Evolutionary conservation across 1,140 invertebrate species (phyloP).

Genomic region (Tenebrio molitor): DNA sequence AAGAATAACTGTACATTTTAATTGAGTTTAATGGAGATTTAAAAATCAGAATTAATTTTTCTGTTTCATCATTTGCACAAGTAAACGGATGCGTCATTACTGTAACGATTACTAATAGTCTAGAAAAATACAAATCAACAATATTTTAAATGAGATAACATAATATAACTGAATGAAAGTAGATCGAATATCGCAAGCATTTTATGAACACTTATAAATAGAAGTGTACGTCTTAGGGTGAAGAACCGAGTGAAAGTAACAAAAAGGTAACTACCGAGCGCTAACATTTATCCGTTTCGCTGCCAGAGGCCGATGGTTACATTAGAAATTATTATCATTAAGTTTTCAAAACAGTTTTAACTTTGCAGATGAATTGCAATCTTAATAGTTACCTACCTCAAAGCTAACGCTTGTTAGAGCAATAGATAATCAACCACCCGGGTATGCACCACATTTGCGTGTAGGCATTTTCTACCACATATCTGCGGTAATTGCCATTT

Average conservation of each 20-base stretch:
- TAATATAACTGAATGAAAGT: no score
- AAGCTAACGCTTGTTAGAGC: conserved; percentile 25
- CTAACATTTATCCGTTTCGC: conserved; percentile 13
- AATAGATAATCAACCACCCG: conserved; percentile 37
- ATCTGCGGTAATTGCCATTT: neutral
- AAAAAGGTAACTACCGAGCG: conserved; percentile 21
- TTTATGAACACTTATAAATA: neutral
- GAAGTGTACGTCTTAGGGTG: conserved; percentile 2
- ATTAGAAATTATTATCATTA: conserved; percentile 35
- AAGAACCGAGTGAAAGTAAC: conserved; percentile 28
- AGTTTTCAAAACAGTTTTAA: conserved; percentile 35
- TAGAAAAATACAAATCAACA: no score
- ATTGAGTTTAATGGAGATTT: neutral
- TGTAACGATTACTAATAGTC: no score
- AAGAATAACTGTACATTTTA: neutral
- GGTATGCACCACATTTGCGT: neutral
- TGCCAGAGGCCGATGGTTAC: conserved; percentile 32
- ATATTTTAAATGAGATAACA: no score
- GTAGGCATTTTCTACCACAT: conserved; percentile 1
- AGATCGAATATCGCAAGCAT: no score
- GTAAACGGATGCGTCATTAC: no score
- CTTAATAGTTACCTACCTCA: conserved; percentile 19
- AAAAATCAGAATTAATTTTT: neutral
- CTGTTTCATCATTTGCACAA: neutral
- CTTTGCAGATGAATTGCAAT: conserved; percentile 32